Evolutionary conservation across 2,888 invertebrate genomes (phyloP).

Genomic region (Serrognathus titanus): DNA sequence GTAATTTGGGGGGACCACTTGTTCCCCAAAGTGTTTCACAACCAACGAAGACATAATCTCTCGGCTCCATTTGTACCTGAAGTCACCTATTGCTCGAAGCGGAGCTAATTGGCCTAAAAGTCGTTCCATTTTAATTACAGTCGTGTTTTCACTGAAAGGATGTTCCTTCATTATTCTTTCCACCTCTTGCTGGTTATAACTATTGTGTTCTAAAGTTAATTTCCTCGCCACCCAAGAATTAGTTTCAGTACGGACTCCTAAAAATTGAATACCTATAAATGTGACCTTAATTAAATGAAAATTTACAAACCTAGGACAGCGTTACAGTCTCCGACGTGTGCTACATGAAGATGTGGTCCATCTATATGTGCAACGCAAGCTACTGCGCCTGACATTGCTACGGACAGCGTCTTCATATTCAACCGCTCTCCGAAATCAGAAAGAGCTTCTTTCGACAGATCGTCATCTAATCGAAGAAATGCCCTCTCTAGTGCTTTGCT

Average conservation of each 20-base stretch:
- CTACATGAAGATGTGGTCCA: conserved; percentile 83
- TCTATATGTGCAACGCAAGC: conserved; percentile 85
- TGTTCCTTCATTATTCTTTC: conserved; percentile 82
- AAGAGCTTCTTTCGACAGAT: conserved; percentile 78
- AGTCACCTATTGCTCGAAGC: conserved; percentile 92
- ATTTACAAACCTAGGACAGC: conserved; percentile 61
- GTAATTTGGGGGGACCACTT: conserved; percentile 78
- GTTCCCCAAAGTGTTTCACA: conserved; percentile 67
- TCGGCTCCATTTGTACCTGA: conserved; percentile 80
- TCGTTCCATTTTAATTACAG: conserved; percentile 82
- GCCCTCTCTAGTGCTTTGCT: conserved; percentile 69
- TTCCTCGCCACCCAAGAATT: conserved; percentile 77
- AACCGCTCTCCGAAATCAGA: conserved; percentile 47
- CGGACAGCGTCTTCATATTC: conserved; percentile 69
- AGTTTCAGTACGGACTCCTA: conserved; percentile 70
- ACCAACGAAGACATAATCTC: conserved; percentile 67
- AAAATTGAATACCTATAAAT: conserved; percentile 21
- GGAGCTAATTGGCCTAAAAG: conserved; percentile 94
- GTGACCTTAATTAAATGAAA: background rate
- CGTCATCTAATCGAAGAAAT: conserved; percentile 79
- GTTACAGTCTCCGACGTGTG: conserved; percentile 89
- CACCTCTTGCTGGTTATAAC: conserved; percentile 83
- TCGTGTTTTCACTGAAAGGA: conserved; percentile 77
- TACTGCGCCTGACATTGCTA: conserved; percentile 91
- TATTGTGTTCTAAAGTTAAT: conserved; percentile 81